phyloP scores from a whole-genome alignment of 2,888 invertebrate genomes.

The Prosapia bicincta region DNA sequence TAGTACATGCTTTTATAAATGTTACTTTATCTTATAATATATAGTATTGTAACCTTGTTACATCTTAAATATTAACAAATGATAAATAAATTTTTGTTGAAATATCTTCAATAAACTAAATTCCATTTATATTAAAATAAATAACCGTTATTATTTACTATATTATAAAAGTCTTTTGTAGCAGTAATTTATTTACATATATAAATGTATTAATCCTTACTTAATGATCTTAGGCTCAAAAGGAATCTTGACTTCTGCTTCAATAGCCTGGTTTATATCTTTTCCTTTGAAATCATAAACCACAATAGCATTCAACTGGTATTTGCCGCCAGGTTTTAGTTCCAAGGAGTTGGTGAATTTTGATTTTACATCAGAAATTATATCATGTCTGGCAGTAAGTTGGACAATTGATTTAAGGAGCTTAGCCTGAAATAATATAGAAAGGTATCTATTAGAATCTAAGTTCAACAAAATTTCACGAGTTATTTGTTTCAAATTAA shows the following conservation, averaged over 20 bases:
- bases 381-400: slow-evolving; percentile 55
- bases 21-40: no score
- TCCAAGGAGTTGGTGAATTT: slow-evolving; percentile 59
- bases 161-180: no score
- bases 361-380: slow-evolving; percentile 55
- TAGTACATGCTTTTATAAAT: no score
- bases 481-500: slow-evolving; percentile 1
- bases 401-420: slow-evolving; percentile 53
- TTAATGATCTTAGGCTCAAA: slow-evolving; percentile 43
- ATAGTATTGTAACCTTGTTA: no score
- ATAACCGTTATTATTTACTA: no score
- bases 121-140: no score
- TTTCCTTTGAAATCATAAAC: slow-evolving; percentile 54
- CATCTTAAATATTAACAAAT: no score
- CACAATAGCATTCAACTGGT: slow-evolving; percentile 58
- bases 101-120: no score
- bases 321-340: slow-evolving; percentile 58
- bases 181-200: background rate
- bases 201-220: slow-evolving; percentile 48
- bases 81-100: no score
- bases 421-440: slow-evolving; percentile 40
- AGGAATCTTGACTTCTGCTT: slow-evolving; percentile 34
- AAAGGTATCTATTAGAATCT: background rate
- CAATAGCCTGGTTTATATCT: slow-evolving; percentile 48
- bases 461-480: background rate